These are phyloP conservation scores for Synergus umbraculus DNA, from an alignment of 2,888 invertebrate species.

Conservation along the genomic window DNA sequence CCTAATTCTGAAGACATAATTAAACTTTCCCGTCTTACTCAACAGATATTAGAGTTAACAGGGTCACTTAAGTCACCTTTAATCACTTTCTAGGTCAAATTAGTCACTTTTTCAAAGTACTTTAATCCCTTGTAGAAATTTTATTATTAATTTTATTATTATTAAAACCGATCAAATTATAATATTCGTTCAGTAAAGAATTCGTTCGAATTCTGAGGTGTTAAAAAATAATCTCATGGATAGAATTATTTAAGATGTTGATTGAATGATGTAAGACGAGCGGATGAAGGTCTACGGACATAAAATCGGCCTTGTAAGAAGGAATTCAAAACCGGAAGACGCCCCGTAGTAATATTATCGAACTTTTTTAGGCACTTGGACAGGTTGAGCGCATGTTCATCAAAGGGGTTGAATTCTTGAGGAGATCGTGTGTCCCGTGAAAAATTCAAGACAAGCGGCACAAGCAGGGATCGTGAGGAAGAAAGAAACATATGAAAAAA, in stretches of 20 bases:
- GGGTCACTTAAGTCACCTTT: too few species aligned
- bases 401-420: slow-evolving; percentile 59
- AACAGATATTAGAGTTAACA: too few species aligned
- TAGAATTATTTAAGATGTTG: background rate
- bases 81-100: too few species aligned
- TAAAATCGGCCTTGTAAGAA: slow-evolving; percentile 34
- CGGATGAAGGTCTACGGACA: slow-evolving; percentile 20
- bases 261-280: background rate
- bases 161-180: too few species aligned
- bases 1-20: too few species aligned
- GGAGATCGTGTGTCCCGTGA: slow-evolving; percentile 63
- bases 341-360: slow-evolving; percentile 53
- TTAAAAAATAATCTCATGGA: background rate
- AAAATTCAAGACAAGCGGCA: slow-evolving; percentile 57
- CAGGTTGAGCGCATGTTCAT: slow-evolving; percentile 59
- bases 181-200: too few species aligned
- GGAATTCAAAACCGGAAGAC: slow-evolving; percentile 50
- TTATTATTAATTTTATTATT: too few species aligned
- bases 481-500: slow-evolving; percentile 45
- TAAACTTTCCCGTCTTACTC: too few species aligned
- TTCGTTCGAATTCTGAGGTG: too few species aligned
- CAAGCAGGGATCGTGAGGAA: slow-evolving; percentile 47
- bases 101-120: too few species aligned
- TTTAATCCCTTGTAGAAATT: too few species aligned
- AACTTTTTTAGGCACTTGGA: slow-evolving; percentile 50